phyloP scores from a whole-genome alignment of 2,888 invertebrate genomes.

The Spodoptera exigua region DNA sequence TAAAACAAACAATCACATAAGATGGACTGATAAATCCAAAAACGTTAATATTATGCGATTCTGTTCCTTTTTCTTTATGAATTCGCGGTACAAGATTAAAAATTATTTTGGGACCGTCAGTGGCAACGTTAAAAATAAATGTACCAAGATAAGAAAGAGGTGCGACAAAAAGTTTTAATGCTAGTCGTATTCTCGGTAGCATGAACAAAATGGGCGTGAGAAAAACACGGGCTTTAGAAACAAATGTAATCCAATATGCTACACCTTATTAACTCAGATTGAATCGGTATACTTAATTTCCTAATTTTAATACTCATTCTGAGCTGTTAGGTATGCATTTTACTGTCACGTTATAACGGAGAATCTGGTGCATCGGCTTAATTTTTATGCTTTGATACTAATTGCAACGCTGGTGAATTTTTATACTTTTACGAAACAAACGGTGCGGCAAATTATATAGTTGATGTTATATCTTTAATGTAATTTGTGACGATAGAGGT shows the following conservation, averaged over 20 bases:
- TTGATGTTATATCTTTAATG: too few species aligned
- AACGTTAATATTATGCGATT: constrained; percentile 47
- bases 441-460: too few species aligned
- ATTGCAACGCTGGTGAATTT: constrained; percentile 8
- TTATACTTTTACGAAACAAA: constrained; percentile 1
- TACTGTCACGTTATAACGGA: constrained; percentile 38
- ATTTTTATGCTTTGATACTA: constrained; percentile 15
- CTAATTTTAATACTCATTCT: constrained; percentile 62
- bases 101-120: constrained; percentile 69
- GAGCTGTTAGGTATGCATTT: constrained; percentile 46
- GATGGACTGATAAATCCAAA: constrained; percentile 67
- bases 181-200: constrained; percentile 76
- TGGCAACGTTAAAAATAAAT: constrained; percentile 71
- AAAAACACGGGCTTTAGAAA: constrained; percentile 64
- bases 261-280: constrained; percentile 67
- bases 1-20: constrained; percentile 72
- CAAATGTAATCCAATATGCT: constrained; percentile 65
- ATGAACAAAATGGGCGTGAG: constrained; percentile 67
- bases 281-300: constrained; percentile 63
- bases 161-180: constrained; percentile 62
- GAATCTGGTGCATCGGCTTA: constrained; percentile 50
- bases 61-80: constrained; percentile 64
- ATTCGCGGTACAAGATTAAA: constrained; percentile 74
- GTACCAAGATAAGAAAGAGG: constrained; percentile 71
- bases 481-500: too few species aligned